Evolutionary conservation across 37 sponge, comb jelly and placozoan species (phyloP).

Genomic region (Spongilla lacustris): DNA sequence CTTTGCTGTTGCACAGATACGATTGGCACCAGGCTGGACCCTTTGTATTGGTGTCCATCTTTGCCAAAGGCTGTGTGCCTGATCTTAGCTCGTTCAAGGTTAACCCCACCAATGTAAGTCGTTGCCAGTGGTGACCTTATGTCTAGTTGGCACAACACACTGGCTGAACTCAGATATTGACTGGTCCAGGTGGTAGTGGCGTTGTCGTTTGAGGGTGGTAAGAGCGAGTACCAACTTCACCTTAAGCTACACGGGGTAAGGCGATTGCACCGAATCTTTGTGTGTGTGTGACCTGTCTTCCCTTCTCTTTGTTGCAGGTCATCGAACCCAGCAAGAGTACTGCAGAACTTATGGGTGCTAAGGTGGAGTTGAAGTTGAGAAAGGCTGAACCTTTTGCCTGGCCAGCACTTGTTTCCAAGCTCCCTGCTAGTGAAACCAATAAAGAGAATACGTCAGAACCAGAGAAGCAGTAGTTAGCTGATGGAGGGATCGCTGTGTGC

Average conservation of each 20-base stretch:
- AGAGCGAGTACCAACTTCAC: slow-evolving; percentile 20
- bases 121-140: no score
- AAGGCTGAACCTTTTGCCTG: slow-evolving; percentile 59
- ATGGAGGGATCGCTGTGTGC: background rate
- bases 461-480: background rate
- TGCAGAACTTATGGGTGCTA: slow-evolving; percentile 73
- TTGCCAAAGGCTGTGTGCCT: slow-evolving; percentile 79
- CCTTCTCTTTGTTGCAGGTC: slow-evolving; percentile 46
- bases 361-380: slow-evolving; percentile 79
- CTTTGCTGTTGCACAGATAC: slow-evolving; percentile 60
- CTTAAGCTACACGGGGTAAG: slow-evolving; percentile 67
- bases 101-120: slow-evolving; percentile 74
- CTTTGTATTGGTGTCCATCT: slow-evolving; percentile 68
- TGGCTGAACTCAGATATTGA: background rate
- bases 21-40: slow-evolving; percentile 91
- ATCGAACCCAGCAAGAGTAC: slow-evolving; percentile 72
- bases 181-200: slow-evolving; percentile 31
- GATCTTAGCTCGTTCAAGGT: slow-evolving; percentile 70
- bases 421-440: background rate
- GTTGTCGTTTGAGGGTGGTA: slow-evolving; percentile 61
- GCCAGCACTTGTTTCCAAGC: slow-evolving; percentile 10
- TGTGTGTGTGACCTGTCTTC: no score
- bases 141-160: background rate
- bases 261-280: background rate
- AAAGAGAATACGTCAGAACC: background rate